Base-by-base conservation (phyloP, 2,888 invertebrate genomes). In the Pseudococcus viburni region DNA sequence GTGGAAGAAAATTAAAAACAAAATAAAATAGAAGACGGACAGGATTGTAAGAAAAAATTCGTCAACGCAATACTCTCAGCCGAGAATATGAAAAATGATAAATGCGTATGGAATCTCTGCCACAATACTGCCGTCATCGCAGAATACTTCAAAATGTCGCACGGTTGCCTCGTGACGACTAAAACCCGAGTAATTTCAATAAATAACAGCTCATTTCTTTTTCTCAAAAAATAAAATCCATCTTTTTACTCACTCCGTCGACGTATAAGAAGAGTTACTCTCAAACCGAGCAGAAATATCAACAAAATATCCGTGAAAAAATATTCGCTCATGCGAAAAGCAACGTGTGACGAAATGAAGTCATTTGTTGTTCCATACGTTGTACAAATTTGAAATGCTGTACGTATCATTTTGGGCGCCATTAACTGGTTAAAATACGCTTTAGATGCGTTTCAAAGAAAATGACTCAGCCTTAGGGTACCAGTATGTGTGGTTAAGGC, bases 221-320 rank as follows among this genome's bases (percentile, higher is more conserved):
- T 19, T 59, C 19, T 59, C 8, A n/a, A 46, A 51, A 51, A 51
- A 51, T 51, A 33, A 33, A 33, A 33, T 33, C 51, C 51, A 17
- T 51, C 51, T 51, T 51, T 51, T 51, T 51, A 51, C 51, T 12
- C 51, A 51, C 17, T 51, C 51, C 9, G 46, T 51, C 26, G 26
- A 33, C 26, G 26, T 33, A 64, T 73, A 33, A 73, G 9, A 73
- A 7, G n/a, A 73, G 33, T 12, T 73, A 33, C 12, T 33, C 22
- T 73, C 33, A 73, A 73, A 33, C 33, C 68, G 33, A 26, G 26
- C 68, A 73, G 68, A 73, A 73, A 73, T 73, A 73, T 73, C 68
- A 73, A 73, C 12, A 73, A 73, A 73, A 73, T 33, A 73, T 73
- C 26, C 11, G 12, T 33, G 33, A 73, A 73, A 73, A 73, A 26